These are phyloP conservation scores for Aegotheles bennettii DNA, from an alignment of 2,113 vertebrate genomes.

Conservation along the genomic window DNA sequence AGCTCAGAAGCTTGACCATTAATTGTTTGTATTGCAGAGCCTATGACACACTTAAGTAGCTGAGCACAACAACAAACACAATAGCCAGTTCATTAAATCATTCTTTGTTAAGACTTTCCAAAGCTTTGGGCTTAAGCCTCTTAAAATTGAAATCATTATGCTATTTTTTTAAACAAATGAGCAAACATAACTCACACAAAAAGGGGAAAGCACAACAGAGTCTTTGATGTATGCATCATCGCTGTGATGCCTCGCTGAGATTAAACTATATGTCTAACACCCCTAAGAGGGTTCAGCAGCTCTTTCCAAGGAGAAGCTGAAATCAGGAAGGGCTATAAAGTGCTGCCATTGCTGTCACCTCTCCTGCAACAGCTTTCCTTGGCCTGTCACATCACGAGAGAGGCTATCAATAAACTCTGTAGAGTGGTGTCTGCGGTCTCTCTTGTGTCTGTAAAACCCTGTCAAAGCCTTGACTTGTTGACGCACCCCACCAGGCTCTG, in stretches of 20 bases:
- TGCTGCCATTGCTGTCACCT: slow-evolving; percentile 37
- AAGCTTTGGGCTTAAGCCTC: slow-evolving; percentile 60
- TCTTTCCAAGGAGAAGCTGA: slow-evolving; percentile 43
- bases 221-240: slow-evolving; percentile 52
- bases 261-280: slow-evolving; percentile 39
- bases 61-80: slow-evolving; percentile 64
- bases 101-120: slow-evolving; percentile 61
- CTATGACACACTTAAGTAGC: slow-evolving; percentile 65
- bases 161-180: slow-evolving; percentile 59
- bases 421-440: slow-evolving; percentile 18
- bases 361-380: slow-evolving; percentile 16
- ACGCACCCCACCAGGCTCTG: slow-evolving; percentile 6
- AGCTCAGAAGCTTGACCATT: slow-evolving; percentile 63
- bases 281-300: not conserved
- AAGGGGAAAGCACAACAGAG: slow-evolving; percentile 38
- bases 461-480: slow-evolving; percentile 59
- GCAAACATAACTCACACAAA: slow-evolving; percentile 53
- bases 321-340: slow-evolving; percentile 33
- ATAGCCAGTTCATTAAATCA: slow-evolving; percentile 63
- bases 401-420: slow-evolving; percentile 55
- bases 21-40: slow-evolving; percentile 63
- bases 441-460: slow-evolving; percentile 20
- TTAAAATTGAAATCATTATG: slow-evolving; percentile 60
- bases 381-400: slow-evolving; percentile 38
- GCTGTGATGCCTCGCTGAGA: slow-evolving; percentile 37